These are phyloP conservation scores for Turdus rufiventris DNA, from an alignment of 2,113 vertebrate species.

Conservation along the genomic window DNA sequence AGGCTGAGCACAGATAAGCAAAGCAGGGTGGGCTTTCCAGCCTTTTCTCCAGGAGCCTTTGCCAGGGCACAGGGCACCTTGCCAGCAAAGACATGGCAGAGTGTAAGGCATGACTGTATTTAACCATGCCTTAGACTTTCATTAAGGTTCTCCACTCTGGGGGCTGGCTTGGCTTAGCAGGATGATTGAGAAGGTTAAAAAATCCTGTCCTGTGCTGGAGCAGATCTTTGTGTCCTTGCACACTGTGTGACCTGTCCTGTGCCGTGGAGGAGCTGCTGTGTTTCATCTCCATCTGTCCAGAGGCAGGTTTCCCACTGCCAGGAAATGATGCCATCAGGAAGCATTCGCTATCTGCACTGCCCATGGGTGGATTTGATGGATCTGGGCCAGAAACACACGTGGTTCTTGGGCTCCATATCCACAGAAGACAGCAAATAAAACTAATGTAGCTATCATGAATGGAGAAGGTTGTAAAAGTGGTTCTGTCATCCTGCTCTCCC, in stretches of 20 bases:
- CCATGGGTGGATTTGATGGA: neutral
- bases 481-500: neutral
- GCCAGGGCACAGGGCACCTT: neutral
- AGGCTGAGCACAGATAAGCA: rapidly evolving
- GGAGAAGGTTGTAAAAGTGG: neutral
- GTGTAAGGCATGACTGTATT: neutral
- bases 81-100: neutral
- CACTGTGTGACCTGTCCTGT: rapidly evolving
- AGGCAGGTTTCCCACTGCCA: neutral
- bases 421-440: neutral
- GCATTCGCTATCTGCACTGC: neutral
- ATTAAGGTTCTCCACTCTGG: neutral
- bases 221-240: neutral
- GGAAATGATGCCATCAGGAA: neutral
- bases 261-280: rapidly evolving
- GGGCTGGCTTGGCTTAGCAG: neutral
- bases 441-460: neutral
- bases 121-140: neutral
- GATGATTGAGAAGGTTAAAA: neutral
- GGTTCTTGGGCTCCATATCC: neutral
- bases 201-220: neutral
- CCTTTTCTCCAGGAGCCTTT: neutral
- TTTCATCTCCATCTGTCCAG: neutral
- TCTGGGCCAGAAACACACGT: neutral
- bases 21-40: neutral